A percentile compares a stretch with the other conserved stretches of the same genome.
Evolutionary conservation across 2,113 vertebrate species (phyloP).

Genomic region (Narcine bancroftii): DNA sequence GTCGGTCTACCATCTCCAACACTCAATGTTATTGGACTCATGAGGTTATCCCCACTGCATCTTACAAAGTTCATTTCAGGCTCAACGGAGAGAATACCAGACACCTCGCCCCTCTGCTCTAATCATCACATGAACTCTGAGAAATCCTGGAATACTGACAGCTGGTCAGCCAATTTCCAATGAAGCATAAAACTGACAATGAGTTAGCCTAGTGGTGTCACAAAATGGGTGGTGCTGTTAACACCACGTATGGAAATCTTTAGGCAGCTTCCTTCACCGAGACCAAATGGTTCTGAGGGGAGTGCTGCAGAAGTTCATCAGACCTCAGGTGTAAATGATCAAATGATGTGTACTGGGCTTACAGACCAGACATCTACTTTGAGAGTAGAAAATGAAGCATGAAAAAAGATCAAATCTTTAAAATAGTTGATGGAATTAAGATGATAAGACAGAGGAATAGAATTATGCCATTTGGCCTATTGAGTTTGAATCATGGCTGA

Average conservation of each 20-base stretch:
- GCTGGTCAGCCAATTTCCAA: neutral
- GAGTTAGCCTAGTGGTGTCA: neutral
- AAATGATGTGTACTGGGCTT: too few relatives aligned
- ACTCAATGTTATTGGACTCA: neutral
- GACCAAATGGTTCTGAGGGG: too few relatives aligned
- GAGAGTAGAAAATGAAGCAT: too few relatives aligned
- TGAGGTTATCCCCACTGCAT: neutral
- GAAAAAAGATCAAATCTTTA: too few relatives aligned
- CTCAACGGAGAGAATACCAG: neutral
- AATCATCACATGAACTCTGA: neutral
- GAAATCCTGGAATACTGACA: neutral
- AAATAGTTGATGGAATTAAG: too few relatives aligned
- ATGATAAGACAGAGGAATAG: too few relatives aligned
- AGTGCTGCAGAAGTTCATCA: too few relatives aligned
- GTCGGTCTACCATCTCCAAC: neutral
- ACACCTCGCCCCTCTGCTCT: neutral
- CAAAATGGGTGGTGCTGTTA: neutral
- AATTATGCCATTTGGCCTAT: too few relatives aligned
- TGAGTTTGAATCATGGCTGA: too few relatives aligned
- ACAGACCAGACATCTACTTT: too few relatives aligned
- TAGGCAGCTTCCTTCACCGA: too few relatives aligned
- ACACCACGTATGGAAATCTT: neutral
- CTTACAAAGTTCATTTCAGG: neutral
- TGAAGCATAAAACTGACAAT: neutral
- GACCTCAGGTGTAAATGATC: too few relatives aligned